Percentiles rank a stretch among this genome's conserved stretches.
These are phyloP conservation scores for Tadarida brasiliensis DNA, from an alignment of 2,797 vertebrate genomes.

Conservation along the genomic window DNA sequence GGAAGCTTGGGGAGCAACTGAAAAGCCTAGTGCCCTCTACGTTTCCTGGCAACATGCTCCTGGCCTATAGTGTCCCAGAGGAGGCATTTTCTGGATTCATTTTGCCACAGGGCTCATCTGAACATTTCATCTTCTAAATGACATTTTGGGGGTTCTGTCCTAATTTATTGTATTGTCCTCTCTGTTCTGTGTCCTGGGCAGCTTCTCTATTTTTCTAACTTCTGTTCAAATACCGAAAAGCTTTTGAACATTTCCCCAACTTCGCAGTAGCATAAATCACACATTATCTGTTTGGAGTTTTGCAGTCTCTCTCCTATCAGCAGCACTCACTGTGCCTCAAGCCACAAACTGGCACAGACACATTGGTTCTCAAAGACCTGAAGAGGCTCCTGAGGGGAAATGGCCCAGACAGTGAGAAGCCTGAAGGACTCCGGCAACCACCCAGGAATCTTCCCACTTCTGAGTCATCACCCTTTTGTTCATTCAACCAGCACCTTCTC, in stretches of 20 bases:
- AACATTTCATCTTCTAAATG: conserved; percentile 37
- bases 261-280: conserved; percentile 21
- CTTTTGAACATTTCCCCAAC: not conserved
- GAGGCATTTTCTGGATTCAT: not conserved
- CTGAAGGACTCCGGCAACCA: not conserved
- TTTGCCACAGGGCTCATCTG: not conserved
- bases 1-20: not conserved
- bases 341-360: not conserved
- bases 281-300: not conserved
- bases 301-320: not conserved
- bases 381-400: not conserved
- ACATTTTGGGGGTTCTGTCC: not conserved
- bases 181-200: not conserved
- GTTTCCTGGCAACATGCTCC: not conserved
- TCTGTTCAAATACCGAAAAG: conserved; percentile 13
- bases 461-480: not conserved
- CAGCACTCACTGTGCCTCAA: not conserved
- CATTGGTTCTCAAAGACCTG: not conserved
- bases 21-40: not conserved
- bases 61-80: not conserved
- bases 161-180: not conserved
- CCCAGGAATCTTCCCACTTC: not conserved
- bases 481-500: not conserved
- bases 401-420: not conserved
- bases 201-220: not conserved